Base-by-base conservation (phyloP, 1,140 invertebrate species). In the Drosophila tani region DNA sequence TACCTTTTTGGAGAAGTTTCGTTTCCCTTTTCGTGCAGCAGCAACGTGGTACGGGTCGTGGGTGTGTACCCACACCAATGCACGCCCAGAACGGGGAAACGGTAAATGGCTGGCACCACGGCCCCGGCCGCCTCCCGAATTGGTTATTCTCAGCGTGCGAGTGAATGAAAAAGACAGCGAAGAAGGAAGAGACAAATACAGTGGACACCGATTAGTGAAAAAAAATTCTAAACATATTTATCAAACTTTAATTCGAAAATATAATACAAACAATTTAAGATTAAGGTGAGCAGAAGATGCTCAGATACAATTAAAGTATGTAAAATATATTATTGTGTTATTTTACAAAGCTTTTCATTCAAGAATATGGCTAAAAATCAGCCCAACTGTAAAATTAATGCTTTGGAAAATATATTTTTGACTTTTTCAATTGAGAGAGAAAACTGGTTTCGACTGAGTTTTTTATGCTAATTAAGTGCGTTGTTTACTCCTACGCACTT, bases 41-140 rank as follows among this genome's bases (percentile, higher is more conserved):
- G 51, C 53, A 73, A 60, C 69, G 69, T 73, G 69, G 69, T 73
- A 41, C 66, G 43, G 9, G 5, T 41, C 9, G 17, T 55, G 29
- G 11, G 32, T 62, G 29, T 11, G 15, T 49, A 17, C 27, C 38
- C 24, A 67, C 32, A 60, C 43, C 19, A 50, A 32, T 32, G 17
- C 6, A 29, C 4, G 9, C 17, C 7, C 53, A 40, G 24, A 46
- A 50, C 21, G 43, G 27, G 21, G 45, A 24, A 71, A 59, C 66
- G 51, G 51, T 73, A 71, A 58, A 73, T 17, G 56, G 24, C 58
- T 60, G 24, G 45, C 19, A 57, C 35, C 19, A 57, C 35, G 32
- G 29, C 58, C 51, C 15, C 32, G 19, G 53, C 8, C 7, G 53
- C 53, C 43, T 63, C 19, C 45, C 43, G 24, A 64, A 70, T 51